Base-by-base conservation (phyloP, 92 coral and sea anemone genomes). In the Palythoa heliodiscus region DNA sequence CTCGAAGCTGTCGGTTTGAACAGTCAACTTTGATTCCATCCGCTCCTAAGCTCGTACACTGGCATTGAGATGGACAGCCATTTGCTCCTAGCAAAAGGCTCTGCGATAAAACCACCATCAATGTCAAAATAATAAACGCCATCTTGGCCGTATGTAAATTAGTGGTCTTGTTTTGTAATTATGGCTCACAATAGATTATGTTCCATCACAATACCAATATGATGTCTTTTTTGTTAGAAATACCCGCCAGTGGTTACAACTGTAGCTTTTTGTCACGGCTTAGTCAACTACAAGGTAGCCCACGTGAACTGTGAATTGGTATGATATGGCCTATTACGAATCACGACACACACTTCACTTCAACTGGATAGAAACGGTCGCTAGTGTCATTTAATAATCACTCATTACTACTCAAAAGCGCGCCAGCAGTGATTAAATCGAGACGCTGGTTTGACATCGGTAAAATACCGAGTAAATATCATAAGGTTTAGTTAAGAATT, bases 101-200 rank as follows among this genome's bases (percentile, higher is more conserved):
- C 12, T n/a, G 61, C 52, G 25, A 80, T 40, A 47, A 17, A 22
- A 16, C 73, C 50, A 35, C 24, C 25, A 80, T 66, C 58, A 64
- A 17, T 29, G n/a, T 16, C 69, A 16, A 23, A 15, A 54, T 37
- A 52, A 76, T 68, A 52, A 70, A 80, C 84, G 84, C 84, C 84
- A 80, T 80, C 73, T 80, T 80, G 84, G 58, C 55, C 40, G 61
- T 80, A 76, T 80, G 84, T 24, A 64, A 80, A 80, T 80, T 50
- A 80, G 73, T 60, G 39, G 38, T 8, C 17, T 75, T 35, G 81
- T 11, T 11, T 24, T 53, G 17, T 75, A 22, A 37, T 22, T 10
- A 69, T 43, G 48, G 64, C 53, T 6, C 14, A 71, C 52, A 71
- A 38, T 35, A 40, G 75, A 2, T 16, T 23, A 25, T 5, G 8